These are phyloP conservation scores for Endotricha flammealis DNA, from an alignment of 2,888 invertebrate genomes.

Conservation along the genomic window DNA sequence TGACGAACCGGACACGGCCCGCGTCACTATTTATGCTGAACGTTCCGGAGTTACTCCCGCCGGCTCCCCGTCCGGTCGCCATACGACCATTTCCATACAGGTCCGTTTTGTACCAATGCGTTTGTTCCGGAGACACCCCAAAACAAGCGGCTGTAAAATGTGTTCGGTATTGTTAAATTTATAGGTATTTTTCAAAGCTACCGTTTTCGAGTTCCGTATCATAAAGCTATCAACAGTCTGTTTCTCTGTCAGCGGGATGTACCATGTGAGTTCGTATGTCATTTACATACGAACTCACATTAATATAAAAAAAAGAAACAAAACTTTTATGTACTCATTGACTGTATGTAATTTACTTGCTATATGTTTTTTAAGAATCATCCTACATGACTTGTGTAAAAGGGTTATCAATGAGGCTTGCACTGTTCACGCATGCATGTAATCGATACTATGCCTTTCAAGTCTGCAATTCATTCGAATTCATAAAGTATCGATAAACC, in stretches of 20 bases:
- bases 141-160: conserved; percentile 7
- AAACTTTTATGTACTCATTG: no score
- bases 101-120: not conserved
- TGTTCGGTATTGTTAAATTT: conserved; percentile 2
- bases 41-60: conserved; percentile 21
- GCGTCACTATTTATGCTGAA: conserved; percentile 24
- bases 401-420: not conserved
- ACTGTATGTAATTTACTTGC: no score
- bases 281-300: no score
- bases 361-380: no score
- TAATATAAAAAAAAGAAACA: no score
- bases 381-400: no score
- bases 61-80: conserved; percentile 19
- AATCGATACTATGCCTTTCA: conserved; percentile 1
- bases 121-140: conserved; percentile 7
- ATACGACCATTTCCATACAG: conserved; percentile 17
- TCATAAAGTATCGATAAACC: conserved; percentile 10
- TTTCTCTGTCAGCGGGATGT: no score
- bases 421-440: conserved; percentile 1
- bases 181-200: not conserved
- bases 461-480: conserved; percentile 9
- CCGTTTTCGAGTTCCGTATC: no score
- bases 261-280: no score
- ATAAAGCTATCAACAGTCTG: no score
- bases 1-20: conserved; percentile 20